Evolutionary conservation across 2,797 vertebrate species (phyloP).

Genomic region (Coregonus sp.): DNA sequence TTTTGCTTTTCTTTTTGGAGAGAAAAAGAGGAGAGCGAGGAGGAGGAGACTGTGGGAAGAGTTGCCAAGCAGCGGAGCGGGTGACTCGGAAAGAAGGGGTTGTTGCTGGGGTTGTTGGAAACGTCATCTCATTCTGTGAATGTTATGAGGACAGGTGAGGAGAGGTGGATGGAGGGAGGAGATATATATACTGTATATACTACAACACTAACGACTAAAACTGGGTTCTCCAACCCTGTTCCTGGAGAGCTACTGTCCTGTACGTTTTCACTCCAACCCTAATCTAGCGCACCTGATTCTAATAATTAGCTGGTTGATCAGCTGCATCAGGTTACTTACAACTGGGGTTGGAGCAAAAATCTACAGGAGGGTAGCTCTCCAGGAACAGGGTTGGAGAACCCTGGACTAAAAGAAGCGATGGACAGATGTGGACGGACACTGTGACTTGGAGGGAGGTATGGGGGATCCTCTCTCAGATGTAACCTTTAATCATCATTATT

Average conservation of each 20-base stretch:
- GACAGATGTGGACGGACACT: not conserved
- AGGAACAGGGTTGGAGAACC: no score
- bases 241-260: no score
- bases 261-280: no score
- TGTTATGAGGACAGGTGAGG: constrained; percentile 62
- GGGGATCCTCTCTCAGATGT: not conserved
- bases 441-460: not conserved
- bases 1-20: not conserved
- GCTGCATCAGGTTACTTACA: no score
- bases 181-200: constrained; percentile 25
- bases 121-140: constrained; percentile 82
- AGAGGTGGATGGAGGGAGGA: constrained; percentile 43
- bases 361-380: no score
- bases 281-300: no score
- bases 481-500: constrained; percentile 1
- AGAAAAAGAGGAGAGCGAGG: not conserved
- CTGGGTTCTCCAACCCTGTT: no score
- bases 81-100: not conserved
- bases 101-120: not conserved
- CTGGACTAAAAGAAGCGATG: not conserved
- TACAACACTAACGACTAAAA: constrained; percentile 46
- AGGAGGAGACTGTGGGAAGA: no score
- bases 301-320: no score
- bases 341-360: no score
- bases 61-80: not conserved